Conservation (phyloP, 1,140 invertebrate species). For the Pogonus chalceus region DNA sequence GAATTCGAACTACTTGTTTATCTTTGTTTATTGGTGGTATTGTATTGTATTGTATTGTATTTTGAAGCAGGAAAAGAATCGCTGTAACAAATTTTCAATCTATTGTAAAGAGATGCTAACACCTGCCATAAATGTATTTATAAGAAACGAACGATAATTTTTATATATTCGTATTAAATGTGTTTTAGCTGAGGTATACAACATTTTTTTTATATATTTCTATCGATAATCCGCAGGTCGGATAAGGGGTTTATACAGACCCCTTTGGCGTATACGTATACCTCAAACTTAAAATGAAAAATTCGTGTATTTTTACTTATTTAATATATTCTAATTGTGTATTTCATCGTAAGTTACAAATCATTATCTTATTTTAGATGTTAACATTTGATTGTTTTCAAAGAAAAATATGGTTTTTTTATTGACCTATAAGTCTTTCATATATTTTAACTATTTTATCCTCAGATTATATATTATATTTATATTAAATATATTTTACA, state of each 20-base stretch:
- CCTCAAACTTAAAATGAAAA: neutral
- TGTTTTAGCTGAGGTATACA: neutral
- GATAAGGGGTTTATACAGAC: neutral
- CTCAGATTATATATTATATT: neutral
- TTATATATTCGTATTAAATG: neutral
- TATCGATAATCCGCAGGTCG: conserved; percentile 1
- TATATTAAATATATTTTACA: conserved; percentile 5
- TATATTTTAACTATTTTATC: conserved; percentile 4
- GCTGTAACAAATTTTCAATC: too few species aligned
- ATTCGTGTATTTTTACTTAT: neutral
- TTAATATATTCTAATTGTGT: neutral
- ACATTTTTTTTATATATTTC: neutral
- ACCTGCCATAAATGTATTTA: neutral
- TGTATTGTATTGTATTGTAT: too few species aligned
- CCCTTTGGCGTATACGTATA: neutral
- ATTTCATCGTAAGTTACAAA: neutral
- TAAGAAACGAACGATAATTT: neutral
- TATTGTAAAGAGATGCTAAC: neutral
- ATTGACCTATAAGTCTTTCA: conserved; percentile 5
- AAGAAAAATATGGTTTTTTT: neutral
- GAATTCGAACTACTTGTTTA: too few species aligned
- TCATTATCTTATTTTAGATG: neutral
- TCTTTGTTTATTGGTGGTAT: too few species aligned
- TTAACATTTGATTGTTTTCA: neutral
- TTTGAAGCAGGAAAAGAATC: too few species aligned